Percentiles rank a stretch among this genome's conserved stretches.
Evolutionary conservation across 2,888 invertebrate genomes (phyloP).

Genomic region (Automeris io): DNA sequence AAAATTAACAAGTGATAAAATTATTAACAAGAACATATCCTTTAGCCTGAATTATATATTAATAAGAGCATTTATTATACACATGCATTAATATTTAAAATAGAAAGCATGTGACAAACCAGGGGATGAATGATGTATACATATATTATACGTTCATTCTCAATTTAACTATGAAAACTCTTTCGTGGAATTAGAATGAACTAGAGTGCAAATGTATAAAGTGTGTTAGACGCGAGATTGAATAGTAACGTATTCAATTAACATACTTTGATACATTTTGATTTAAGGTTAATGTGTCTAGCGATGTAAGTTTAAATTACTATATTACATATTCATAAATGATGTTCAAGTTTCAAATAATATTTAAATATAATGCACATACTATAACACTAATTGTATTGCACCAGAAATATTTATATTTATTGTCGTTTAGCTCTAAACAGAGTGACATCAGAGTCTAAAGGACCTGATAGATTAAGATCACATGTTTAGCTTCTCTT

Average conservation of each 20-base stretch:
- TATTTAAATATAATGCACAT: constrained; percentile 2
- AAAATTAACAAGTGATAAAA: constrained; percentile 49
- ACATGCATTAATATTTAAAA: constrained; percentile 10
- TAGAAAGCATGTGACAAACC: background rate
- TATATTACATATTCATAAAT: constrained; percentile 9
- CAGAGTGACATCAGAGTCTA: constrained; percentile 46
- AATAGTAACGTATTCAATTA: constrained; percentile 51
- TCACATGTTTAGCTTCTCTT: constrained; percentile 23
- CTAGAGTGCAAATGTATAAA: constrained; percentile 33
- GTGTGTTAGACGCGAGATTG: constrained; percentile 65
- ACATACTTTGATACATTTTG: constrained; percentile 50
- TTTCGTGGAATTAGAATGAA: constrained; percentile 7
- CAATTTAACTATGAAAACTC: no score
- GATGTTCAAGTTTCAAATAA: constrained; percentile 4
- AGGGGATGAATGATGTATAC: constrained; percentile 1
- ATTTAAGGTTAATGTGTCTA: background rate
- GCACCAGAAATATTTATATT: constrained; percentile 12
- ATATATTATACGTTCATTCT: no score
- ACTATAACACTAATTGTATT: constrained; percentile 11
- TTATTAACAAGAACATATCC: constrained; percentile 71
- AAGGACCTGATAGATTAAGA: constrained; percentile 56
- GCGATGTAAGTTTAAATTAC: constrained; percentile 4
- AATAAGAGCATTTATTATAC: constrained; percentile 33
- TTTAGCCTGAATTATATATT: constrained; percentile 55
- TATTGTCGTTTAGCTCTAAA: constrained; percentile 3